A percentile compares a stretch with the other conserved stretches of the same genome.
These are phyloP conservation scores for Ictalurus furcatus DNA, from an alignment of 2,113 vertebrate genomes.

Conservation along the genomic window DNA sequence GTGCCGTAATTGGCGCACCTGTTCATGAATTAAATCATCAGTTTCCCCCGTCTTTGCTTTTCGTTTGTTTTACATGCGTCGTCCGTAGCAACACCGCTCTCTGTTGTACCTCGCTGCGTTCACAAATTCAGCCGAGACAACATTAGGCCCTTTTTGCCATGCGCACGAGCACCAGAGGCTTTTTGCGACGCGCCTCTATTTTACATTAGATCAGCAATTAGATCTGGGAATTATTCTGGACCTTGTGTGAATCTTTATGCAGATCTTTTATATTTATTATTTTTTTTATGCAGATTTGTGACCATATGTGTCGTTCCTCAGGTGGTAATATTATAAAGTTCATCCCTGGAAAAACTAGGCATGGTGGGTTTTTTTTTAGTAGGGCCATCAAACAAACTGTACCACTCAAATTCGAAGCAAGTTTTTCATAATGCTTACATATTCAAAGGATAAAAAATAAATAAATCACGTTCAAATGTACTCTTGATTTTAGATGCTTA, in stretches of 20 bases:
- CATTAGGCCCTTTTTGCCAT: slow-evolving; percentile 2
- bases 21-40: slow-evolving; percentile 74
- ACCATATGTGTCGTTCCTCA: not conserved
- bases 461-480: not conserved
- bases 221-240: not conserved
- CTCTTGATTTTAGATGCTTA: not conserved
- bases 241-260: not conserved
- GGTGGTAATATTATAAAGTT: not conserved
- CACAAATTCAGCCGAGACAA: slow-evolving; percentile 24
- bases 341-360: not conserved
- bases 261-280: no score
- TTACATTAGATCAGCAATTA: not conserved
- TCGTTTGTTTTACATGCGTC: slow-evolving; percentile 42
- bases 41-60: not conserved
- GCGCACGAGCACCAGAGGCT: not conserved
- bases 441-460: not conserved
- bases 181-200: not conserved
- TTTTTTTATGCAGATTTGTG: not conserved
- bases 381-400: no score
- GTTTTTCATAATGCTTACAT: not conserved
- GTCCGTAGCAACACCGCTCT: slow-evolving; percentile 26
- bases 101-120: slow-evolving; percentile 1
- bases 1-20: slow-evolving; percentile 77
- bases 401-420: not conserved
- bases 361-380: not conserved